Base-by-base conservation (phyloP, 2,888 invertebrate species). In the Ptychoptera contaminata region DNA sequence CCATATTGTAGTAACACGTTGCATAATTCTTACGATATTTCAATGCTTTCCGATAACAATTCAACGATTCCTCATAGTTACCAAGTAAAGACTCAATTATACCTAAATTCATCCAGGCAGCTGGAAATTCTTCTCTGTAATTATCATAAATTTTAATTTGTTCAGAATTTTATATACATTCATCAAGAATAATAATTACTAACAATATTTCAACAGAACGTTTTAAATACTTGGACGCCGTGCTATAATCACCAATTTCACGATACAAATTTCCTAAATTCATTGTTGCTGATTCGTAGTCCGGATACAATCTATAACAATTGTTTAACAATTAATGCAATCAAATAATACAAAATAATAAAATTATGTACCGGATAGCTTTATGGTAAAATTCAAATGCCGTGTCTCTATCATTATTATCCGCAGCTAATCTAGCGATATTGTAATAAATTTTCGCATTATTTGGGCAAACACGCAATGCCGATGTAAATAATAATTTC, bases 31-130 rank as follows among this genome's bases (percentile, higher is more conserved):
- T 73, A 36, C 92, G 72, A 59, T 82, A 75, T 31, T 67, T 69
- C 4, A 96, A 66, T 1, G 96, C 94, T 43, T 71, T 81, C 53
- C 74, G 67, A 59, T 94, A 96, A 54, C 91, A 85, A 14, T 61
- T 58, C 56, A 86, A 76, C 0, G 94, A 83, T 56, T 83, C 79
- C 2, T 71, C 61, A 49, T 74, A 74, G 48, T 80, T 74, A 52
- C 79, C 76, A 42, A 79, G 68, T 35, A 78, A 75, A 1, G 90
- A 81, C 50, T 91, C 73, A 30, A 93, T 86, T 53, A 96, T 94
- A 12, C 94, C 96, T 43, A 96, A 70, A 67, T 97, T 97, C 94
- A 96, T 96, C 94, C 94, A 97, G 0, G 94, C 96, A 0, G 92
- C 84, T 2, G 94, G 84, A 68, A 94, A 96, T 59, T 86, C 82